Conservation (phyloP, 1,140 invertebrate genomes). For the Trichonephila clavata region DNA sequence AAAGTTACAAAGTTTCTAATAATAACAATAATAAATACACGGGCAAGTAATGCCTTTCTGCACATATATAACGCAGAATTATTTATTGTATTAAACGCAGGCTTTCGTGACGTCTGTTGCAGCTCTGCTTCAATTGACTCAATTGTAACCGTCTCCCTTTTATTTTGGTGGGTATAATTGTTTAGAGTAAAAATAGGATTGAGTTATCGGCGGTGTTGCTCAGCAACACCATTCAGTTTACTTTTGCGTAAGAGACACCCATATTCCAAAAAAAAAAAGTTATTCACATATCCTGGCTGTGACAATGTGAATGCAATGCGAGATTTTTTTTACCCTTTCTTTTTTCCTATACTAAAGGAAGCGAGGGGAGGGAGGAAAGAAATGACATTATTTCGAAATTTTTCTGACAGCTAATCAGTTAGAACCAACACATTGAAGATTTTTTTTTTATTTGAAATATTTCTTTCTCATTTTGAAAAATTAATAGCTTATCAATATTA, state of each 20-base stretch:
- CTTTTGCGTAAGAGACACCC: background rate
- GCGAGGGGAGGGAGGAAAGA: background rate
- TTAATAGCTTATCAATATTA: no score
- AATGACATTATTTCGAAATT: background rate
- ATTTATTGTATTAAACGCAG: background rate
- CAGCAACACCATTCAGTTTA: conserved; percentile 16
- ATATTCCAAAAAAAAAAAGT: no score
- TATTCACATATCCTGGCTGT: background rate
- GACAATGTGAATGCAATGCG: background rate
- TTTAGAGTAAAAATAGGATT: background rate
- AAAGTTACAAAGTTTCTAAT: no score
- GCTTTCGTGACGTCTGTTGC: background rate
- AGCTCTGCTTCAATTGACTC: background rate
- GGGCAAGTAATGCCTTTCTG: background rate
- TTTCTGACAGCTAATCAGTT: background rate
- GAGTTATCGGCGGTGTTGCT: background rate
- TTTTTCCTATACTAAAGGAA: background rate
- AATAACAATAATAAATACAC: no score
- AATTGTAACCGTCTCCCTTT: background rate
- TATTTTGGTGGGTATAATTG: background rate
- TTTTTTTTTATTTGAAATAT: no score
- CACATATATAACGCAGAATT: no score
- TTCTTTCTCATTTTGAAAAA: no score
- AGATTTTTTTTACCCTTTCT: background rate
- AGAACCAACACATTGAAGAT: no score